Evolutionary conservation across 2,888 invertebrate species (phyloP).

Genomic region (Clusia tigrina): DNA sequence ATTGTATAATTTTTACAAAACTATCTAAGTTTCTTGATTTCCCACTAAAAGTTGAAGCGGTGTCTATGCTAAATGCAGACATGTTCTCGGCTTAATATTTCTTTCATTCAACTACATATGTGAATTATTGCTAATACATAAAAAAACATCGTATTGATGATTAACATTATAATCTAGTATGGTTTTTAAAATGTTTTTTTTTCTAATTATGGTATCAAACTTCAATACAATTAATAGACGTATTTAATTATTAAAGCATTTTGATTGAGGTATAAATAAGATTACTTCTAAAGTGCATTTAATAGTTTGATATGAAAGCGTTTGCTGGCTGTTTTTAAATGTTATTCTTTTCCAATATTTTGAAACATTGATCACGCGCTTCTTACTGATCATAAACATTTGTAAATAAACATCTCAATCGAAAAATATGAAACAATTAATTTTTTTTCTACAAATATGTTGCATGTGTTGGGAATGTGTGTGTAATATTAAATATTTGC

Average conservation of each 20-base stretch:
- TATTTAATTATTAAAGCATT: neutral
- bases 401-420: constrained; percentile 50
- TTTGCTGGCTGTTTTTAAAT: constrained; percentile 30
- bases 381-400: constrained; percentile 23
- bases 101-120: constrained; percentile 14
- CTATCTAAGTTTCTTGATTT: too few relatives aligned
- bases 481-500: constrained; percentile 11
- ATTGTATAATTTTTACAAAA: too few relatives aligned
- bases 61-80: too few relatives aligned
- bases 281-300: constrained; percentile 14
- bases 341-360: neutral
- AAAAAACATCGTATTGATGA: neutral
- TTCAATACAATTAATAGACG: neutral
- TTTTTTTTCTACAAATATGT: constrained; percentile 28
- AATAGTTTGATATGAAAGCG: constrained; percentile 10
- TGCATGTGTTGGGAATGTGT: constrained; percentile 21
- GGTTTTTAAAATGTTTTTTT: constrained; percentile 26
- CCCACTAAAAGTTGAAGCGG: too few relatives aligned
- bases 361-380: neutral
- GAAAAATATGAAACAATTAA: constrained; percentile 45
- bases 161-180: too few relatives aligned
- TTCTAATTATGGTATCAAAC: constrained; percentile 7
- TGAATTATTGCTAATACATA: constrained; percentile 25
- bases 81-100: neutral
- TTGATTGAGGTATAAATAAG: neutral